Percentiles rank a stretch among this genome's conserved stretches.
Conservation (phyloP, 2,113 vertebrate genomes). For the Pseudonaja textilis region DNA sequence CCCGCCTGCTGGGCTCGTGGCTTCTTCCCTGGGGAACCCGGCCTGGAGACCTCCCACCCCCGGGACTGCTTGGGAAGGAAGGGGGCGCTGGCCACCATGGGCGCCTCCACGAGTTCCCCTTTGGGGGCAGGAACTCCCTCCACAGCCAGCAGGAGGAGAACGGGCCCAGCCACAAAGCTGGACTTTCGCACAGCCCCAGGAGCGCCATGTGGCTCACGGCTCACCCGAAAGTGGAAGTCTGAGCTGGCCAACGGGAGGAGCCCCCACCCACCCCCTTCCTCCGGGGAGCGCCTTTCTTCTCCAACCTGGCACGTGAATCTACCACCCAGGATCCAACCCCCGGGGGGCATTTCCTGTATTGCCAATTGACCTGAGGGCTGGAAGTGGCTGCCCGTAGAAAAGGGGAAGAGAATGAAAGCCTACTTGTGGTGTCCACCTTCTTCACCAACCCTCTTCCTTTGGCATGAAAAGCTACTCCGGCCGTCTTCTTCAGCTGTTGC, state of each 20-base stretch:
- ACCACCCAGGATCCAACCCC: not conserved
- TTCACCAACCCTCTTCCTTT: conserved; percentile 97
- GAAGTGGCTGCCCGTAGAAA: no score
- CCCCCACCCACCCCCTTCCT: not conserved
- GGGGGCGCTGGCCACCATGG: not conserved
- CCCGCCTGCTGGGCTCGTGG: no score
- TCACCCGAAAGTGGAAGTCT: not conserved
- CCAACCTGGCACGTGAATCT: not conserved
- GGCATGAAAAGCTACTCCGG: conserved; percentile 95
- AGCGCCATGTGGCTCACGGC: not conserved
- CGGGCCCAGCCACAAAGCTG: not conserved
- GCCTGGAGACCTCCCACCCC: not conserved
- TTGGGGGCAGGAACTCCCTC: not conserved
- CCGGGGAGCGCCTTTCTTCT: not conserved
- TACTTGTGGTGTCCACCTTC: conserved; percentile 98
- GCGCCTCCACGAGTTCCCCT: no score
- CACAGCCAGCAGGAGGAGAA: not conserved
- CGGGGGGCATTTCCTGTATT: accelerated
- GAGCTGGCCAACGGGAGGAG: not conserved
- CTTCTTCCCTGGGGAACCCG: not conserved
- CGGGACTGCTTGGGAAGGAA: not conserved
- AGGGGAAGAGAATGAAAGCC: conserved; percentile 41
- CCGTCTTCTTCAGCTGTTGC: conserved; percentile 94
- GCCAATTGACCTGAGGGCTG: not conserved
- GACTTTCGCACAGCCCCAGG: accelerated